Percentiles rank a stretch among this genome's conserved stretches.
These are phyloP conservation scores for Macrobrachium nipponense DNA, from an alignment of 1,140 invertebrate species.

Conservation along the genomic window DNA sequence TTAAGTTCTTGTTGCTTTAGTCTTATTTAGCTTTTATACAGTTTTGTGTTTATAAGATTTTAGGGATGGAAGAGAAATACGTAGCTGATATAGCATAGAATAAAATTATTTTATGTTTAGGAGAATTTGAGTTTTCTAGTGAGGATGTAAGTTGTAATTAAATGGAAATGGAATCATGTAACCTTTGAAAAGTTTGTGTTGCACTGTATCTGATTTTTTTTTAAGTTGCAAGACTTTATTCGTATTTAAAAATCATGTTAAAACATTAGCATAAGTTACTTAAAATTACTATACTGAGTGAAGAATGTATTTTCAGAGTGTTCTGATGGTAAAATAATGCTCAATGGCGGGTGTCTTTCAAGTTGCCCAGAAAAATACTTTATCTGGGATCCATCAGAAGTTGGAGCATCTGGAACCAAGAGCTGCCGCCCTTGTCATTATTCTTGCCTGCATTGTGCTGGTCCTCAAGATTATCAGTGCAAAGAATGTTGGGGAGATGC, in stretches of 20 bases:
- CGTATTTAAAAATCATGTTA: not conserved
- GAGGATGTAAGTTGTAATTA: too few relatives aligned
- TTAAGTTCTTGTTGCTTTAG: too few relatives aligned
- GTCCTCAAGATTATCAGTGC: constrained; percentile 74
- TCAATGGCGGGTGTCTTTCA: constrained; percentile 26
- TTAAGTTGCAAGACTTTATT: not conserved
- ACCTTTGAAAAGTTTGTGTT: too few relatives aligned
- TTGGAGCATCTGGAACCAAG: constrained; percentile 20
- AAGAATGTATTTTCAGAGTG: constrained; percentile 23
- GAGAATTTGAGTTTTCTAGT: too few relatives aligned
- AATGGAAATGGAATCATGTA: too few relatives aligned
- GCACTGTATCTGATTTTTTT: not conserved
- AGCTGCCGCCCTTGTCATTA: constrained; percentile 73
- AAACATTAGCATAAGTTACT: not conserved
- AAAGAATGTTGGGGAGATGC: constrained; percentile 72
- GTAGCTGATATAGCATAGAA: too few relatives aligned
- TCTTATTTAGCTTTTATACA: too few relatives aligned
- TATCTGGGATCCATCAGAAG: constrained; percentile 23
- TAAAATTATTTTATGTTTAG: too few relatives aligned
- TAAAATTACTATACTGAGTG: not conserved
- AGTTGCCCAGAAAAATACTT: constrained; percentile 24
- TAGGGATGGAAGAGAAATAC: too few relatives aligned
- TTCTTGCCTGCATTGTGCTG: constrained; percentile 72
- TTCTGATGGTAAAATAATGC: constrained; percentile 8
- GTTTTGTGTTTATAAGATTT: too few relatives aligned